Evolutionary conservation across 2,888 invertebrate genomes (phyloP).

Genomic region (Thecophora atra): DNA sequence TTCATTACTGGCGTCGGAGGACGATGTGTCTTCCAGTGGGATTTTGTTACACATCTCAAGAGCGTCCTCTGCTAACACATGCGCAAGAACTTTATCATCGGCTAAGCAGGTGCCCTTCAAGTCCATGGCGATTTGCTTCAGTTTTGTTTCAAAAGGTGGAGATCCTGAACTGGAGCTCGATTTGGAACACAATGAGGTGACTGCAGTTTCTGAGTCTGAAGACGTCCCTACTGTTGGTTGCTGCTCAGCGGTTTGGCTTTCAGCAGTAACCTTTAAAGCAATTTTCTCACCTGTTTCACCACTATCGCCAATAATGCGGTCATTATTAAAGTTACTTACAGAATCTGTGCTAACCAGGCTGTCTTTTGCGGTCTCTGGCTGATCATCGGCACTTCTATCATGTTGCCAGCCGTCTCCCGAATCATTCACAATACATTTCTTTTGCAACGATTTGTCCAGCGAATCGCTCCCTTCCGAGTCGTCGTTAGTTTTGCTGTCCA

Average conservation of each 20-base stretch:
- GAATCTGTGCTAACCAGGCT: conserved; percentile 20
- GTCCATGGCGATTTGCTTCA: conserved; percentile 59
- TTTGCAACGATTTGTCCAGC: conserved; percentile 60
- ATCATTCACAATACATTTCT: conserved; percentile 58
- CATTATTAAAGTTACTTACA: conserved; percentile 50
- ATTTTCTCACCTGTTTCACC: conserved; percentile 13
- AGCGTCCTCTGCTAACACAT: neutral
- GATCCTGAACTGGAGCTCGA: conserved; percentile 12
- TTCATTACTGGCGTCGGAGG: conserved; percentile 32
- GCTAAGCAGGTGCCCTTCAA: conserved; percentile 60
- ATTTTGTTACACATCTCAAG: conserved; percentile 16
- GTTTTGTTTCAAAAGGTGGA: conserved; percentile 56
- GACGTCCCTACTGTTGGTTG: neutral
- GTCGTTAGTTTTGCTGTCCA: conserved; percentile 60
- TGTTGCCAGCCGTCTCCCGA: conserved; percentile 50
- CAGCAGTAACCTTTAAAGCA: neutral
- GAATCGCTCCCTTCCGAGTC: conserved; percentile 61
- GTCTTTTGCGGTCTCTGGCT: too few relatives aligned
- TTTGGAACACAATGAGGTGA: neutral
- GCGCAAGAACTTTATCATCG: conserved; percentile 42
- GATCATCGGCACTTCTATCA: conserved; percentile 12
- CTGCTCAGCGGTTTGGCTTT: neutral
- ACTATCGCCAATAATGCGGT: conserved; percentile 39
- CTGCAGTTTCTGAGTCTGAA: neutral
- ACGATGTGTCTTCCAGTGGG: conserved; percentile 33